phyloP scores from a whole-genome alignment of 1,140 invertebrate genomes.

The Cydia pomonella region DNA sequence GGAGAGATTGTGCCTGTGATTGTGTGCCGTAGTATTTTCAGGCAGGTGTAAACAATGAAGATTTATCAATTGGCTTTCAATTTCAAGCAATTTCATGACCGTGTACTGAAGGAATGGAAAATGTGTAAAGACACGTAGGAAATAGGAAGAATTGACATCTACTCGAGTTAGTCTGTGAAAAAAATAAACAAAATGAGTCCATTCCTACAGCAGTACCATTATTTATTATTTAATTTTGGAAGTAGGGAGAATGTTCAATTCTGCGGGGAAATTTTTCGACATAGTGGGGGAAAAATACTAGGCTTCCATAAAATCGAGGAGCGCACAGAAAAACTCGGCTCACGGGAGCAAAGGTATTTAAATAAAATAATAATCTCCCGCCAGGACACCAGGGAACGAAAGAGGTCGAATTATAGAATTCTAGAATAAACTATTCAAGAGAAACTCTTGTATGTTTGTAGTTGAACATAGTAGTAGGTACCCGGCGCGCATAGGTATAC shows the following conservation, averaged over 20 bases:
- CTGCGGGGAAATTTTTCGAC: slow-evolving; percentile 52
- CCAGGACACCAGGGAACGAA: slow-evolving; percentile 39
- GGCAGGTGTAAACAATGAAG: background rate
- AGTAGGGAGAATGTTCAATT: slow-evolving; percentile 36
- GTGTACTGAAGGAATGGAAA: too few species aligned
- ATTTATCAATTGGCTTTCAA: too few species aligned
- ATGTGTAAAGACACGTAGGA: too few species aligned
- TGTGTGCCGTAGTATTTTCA: background rate
- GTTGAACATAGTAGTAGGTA: slow-evolving; percentile 47
- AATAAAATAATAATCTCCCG: slow-evolving; percentile 55
- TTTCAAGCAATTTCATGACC: too few species aligned
- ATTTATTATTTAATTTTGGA: too few species aligned
- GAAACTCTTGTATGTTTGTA: slow-evolving; percentile 40
- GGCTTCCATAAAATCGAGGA: slow-evolving; percentile 44
- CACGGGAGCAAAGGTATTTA: slow-evolving; percentile 43
- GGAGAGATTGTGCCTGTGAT: background rate
- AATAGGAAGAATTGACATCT: too few species aligned
- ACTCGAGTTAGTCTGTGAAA: too few species aligned
- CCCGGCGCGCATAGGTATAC: slow-evolving; percentile 38
- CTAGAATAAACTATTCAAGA: slow-evolving; percentile 40
- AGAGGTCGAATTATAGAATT: slow-evolving; percentile 40
- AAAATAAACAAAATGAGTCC: too few species aligned
- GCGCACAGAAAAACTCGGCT: slow-evolving; percentile 29
- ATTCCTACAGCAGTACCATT: too few species aligned
- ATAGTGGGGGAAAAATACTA: slow-evolving; percentile 58